Conservation (phyloP, 2,797 vertebrate species). For the Decapterus maruadsi region DNA sequence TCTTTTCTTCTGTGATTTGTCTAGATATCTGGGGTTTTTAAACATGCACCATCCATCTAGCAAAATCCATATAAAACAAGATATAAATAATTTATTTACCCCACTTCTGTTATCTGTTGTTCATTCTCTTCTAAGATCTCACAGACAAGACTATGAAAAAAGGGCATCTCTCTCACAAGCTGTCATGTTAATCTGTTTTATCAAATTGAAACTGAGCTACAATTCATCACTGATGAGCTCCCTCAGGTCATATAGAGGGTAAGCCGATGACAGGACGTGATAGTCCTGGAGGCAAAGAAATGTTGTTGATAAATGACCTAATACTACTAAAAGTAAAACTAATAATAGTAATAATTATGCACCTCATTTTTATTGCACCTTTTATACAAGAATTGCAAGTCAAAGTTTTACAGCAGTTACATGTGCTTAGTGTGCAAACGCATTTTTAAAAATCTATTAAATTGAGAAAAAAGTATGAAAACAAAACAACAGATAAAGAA, state of each 20-base stretch:
- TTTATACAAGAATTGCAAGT: too few relatives aligned
- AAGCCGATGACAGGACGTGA: slow-evolving; percentile 27
- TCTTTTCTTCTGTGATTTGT: not conserved
- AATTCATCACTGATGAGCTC: slow-evolving; percentile 28
- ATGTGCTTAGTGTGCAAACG: too few relatives aligned
- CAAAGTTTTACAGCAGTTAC: not conserved
- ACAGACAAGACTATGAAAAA: slow-evolving; percentile 31
- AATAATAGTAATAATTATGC: not conserved
- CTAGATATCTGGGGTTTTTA: slow-evolving; percentile 19
- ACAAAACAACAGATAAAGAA: not conserved
- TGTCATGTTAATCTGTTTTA: slow-evolving; percentile 47
- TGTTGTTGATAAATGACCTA: slow-evolving; percentile 39
- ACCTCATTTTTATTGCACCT: too few relatives aligned
- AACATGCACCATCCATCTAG: not conserved
- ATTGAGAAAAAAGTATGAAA: not conserved
- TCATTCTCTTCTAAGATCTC: slow-evolving; percentile 26
- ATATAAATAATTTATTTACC: slow-evolving; percentile 39
- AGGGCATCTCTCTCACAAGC: slow-evolving; percentile 43
- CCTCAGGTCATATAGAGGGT: slow-evolving; percentile 21
- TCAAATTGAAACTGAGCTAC: slow-evolving; percentile 45
- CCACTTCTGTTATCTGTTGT: slow-evolving; percentile 29
- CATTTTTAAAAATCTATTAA: too few relatives aligned
- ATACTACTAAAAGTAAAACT: not conserved
- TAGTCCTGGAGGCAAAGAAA: slow-evolving; percentile 25
- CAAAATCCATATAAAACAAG: slow-evolving; percentile 13